Base-by-base conservation (phyloP, 2,113 vertebrate species). In the Capricornis sumatraensis region DNA sequence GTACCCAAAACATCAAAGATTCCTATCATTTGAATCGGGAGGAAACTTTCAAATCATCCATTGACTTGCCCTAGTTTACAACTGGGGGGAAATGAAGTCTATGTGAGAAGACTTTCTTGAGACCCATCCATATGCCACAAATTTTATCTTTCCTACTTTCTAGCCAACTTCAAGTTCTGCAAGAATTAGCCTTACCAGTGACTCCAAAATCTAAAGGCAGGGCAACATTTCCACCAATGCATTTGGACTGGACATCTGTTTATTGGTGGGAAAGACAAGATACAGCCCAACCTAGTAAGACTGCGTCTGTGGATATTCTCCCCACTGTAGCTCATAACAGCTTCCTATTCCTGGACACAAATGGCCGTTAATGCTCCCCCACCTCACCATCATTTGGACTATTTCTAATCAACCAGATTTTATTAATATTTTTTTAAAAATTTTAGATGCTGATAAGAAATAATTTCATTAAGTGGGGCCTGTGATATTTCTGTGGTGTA, bases 281-380 rank as follows among this genome's bases (percentile, higher is more conserved):
- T 27, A 16, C 23, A 47, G 6, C 7, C 2, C 27, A n/a, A 25
- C 8, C 9, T 50, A 3, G 40, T 3, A 40, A 58, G 43, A 50
- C 43, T n/a, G 40, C 21, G 40, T 53, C 64, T 57, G 25, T 50
- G 40, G 55, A 25, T 28, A 47, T 14, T 55, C 27, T 55, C 9
- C 17, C 55, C 36, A 14, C 60, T 7, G 15, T 45, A 40, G n/a
- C 9, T 15, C 4, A 13, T 43, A 25, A 5, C 0, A 27, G 11
- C 57, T 43, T 50, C 57, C 40, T 8, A 6, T 13, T 23, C 58
- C 30, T 57, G 12, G 67, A 64, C 28, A 17, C 4, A 79, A 64
- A 50, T n/a, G 91, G 84, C 25, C 36, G 2, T 9, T 28, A 45
- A n/a, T 47, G 30, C 8, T 53, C 9, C 27, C 53, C 27, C 1